Conservation (phyloP, 2,888 invertebrate genomes). For the Parthenolecanium corni region DNA sequence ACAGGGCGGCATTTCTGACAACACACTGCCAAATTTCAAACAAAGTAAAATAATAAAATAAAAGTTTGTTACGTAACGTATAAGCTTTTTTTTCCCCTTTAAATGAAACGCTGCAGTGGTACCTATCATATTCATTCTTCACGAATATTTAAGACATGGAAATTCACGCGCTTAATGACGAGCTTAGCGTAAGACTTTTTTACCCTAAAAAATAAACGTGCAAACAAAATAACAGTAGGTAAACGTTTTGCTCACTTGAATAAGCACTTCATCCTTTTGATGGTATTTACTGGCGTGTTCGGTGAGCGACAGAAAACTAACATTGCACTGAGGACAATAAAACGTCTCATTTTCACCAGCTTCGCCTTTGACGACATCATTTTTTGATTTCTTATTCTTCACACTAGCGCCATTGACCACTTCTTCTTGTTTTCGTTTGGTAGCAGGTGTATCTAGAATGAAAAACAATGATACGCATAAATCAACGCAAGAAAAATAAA, state of each 20-base stretch:
- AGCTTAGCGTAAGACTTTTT: background rate
- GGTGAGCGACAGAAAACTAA: conserved; percentile 11
- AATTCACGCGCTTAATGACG: too few species aligned
- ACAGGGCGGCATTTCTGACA: too few species aligned
- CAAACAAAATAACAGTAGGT: background rate
- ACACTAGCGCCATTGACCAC: conserved; percentile 4
- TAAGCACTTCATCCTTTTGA: background rate
- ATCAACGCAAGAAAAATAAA: background rate
- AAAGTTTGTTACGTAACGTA: too few species aligned
- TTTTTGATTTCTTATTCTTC: conserved; percentile 7
- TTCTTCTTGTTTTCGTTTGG: background rate
- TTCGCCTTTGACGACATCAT: conserved; percentile 1
- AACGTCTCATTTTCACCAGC: conserved; percentile 4
- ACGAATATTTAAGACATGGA: too few species aligned
- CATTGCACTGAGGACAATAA: conserved; percentile 18
- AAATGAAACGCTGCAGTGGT: too few species aligned
- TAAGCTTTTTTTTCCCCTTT: too few species aligned
- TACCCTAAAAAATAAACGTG: too few species aligned
- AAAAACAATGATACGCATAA: background rate
- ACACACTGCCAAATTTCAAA: too few species aligned
- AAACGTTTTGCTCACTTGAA: background rate
- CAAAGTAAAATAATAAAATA: too few species aligned
- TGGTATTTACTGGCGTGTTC: conserved; percentile 16
- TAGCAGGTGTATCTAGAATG: background rate
- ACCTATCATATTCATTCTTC: too few species aligned